phyloP scores from a whole-genome alignment of 2,888 invertebrate genomes.

The Gymnosoma rotundatum region DNA sequence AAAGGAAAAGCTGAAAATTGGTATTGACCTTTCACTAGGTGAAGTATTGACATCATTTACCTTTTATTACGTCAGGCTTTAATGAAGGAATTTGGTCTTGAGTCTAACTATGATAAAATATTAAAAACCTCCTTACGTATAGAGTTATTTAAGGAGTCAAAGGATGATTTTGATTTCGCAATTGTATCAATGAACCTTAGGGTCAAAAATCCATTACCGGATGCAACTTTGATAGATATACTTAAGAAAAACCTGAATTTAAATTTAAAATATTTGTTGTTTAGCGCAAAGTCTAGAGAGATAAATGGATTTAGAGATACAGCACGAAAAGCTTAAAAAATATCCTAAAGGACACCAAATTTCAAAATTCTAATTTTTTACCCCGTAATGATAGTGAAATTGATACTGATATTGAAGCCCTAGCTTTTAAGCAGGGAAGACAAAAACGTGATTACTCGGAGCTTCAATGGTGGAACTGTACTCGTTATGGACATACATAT shows the following conservation, averaged over 20 bases:
- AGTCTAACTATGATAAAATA: constrained; percentile 19
- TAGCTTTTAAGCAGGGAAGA: too few relatives aligned
- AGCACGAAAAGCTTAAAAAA: constrained; percentile 17
- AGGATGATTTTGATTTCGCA: constrained; percentile 8
- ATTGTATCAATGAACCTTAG: not conserved
- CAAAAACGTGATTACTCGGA: not conserved
- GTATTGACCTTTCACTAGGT: not conserved
- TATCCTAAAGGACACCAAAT: not conserved
- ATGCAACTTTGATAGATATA: not conserved
- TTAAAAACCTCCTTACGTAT: constrained; percentile 18
- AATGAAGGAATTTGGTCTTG: constrained; percentile 14
- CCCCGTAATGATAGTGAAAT: not conserved
- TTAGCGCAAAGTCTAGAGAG: not conserved
- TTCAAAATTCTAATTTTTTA: not conserved
- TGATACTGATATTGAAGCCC: too few relatives aligned
- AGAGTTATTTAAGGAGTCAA: not conserved
- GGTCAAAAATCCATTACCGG: too few relatives aligned
- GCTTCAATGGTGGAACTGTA: constrained; percentile 18
- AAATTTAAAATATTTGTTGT: constrained; percentile 11
- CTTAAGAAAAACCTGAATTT: not conserved
- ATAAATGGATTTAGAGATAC: constrained; percentile 8
- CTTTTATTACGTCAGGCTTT: not conserved
- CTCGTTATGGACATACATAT: constrained; percentile 1
- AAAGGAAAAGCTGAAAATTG: not conserved
- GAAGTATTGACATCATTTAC: not conserved